Base-by-base conservation (phyloP, 2,113 vertebrate genomes). In the Calypte anna region DNA sequence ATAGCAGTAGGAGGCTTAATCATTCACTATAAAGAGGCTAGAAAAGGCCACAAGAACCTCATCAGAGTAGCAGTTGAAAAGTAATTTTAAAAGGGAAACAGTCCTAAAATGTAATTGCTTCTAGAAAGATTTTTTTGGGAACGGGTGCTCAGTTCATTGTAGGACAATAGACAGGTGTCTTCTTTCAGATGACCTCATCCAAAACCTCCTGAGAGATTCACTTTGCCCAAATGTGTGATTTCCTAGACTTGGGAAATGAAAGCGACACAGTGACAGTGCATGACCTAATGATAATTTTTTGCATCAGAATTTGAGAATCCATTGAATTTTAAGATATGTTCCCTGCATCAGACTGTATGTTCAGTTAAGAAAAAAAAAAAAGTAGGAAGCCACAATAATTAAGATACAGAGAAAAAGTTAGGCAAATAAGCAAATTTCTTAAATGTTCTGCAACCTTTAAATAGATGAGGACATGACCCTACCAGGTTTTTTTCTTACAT, bases 401-500 rank as follows among this genome's bases (percentile, higher is more conserved):
- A 54, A 59, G 38, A 7, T 8, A 11, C 28, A 76, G n/a, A 76
- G 20, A 4, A 59, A 61, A 64, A 27, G 4, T 48, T 72, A 68
- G 15, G 11, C 12, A 38, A 72, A 67, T 31, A 36, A 15, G 10
- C 14, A 38, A 72, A 67, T 33, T 36, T 13, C 7, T 62, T 77
- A 30, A 1, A 44, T 19, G 38, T 67, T 67, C 73, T 75, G 15
- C 17, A 46, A 3, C 3, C 10, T 46, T 82, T 36, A 51, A 63
- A 48, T 4, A 63, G 61, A 77, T 5, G 3, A 67, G 38, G 8
- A 38, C 2, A 9, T 15, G 53, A 31, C 68, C 13, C 44, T n/a
- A 23, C 12, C 50, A 23, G 4, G 16, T 82, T 0, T n/a, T 36
- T 63, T 64, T 44, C 27, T 69, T 43, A 30, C 4, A 33, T 0